phyloP scores from a whole-genome alignment of 2,113 vertebrate species.

The Typhlomys cinereus region DNA sequence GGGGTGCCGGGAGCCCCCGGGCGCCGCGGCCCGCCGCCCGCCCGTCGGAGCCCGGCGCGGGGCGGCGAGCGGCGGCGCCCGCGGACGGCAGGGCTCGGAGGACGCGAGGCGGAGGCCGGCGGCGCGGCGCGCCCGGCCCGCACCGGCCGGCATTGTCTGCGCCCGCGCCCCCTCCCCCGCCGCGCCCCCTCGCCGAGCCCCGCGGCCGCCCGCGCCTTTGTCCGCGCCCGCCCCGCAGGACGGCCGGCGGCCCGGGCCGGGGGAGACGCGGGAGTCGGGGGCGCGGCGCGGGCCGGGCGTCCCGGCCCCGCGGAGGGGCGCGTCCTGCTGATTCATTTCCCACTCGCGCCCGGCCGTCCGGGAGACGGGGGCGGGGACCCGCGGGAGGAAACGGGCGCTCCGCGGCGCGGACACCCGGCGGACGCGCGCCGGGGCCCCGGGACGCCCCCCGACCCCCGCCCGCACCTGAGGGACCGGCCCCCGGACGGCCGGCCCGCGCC shows the following conservation, averaged over 20 bases:
- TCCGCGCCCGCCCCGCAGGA: slow-evolving; percentile 51
- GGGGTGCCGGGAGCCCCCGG: no score
- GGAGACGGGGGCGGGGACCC: slow-evolving; percentile 60
- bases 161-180: slow-evolving; percentile 75
- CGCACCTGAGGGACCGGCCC: background rate
- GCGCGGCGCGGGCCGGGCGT: background rate
- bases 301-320: slow-evolving; percentile 50
- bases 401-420: background rate
- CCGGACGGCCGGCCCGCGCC: slow-evolving; percentile 40
- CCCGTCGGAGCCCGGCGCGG: slow-evolving; percentile 45
- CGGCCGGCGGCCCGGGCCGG: background rate
- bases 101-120: background rate
- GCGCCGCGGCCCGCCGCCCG: background rate
- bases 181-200: slow-evolving; percentile 65
- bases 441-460: background rate
- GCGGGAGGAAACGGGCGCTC: slow-evolving; percentile 53
- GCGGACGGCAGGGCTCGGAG: background rate
- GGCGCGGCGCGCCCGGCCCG: slow-evolving; percentile 35
- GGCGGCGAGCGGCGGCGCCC: background rate
- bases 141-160: slow-evolving; percentile 75
- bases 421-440: background rate
- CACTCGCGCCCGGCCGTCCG: slow-evolving; percentile 73
- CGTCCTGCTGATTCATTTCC: slow-evolving; percentile 86
- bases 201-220: slow-evolving; percentile 73
- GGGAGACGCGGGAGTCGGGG: no score